These are phyloP conservation scores for Artibeus lituratus DNA, from an alignment of 2,797 vertebrate genomes.

Conservation along the genomic window DNA sequence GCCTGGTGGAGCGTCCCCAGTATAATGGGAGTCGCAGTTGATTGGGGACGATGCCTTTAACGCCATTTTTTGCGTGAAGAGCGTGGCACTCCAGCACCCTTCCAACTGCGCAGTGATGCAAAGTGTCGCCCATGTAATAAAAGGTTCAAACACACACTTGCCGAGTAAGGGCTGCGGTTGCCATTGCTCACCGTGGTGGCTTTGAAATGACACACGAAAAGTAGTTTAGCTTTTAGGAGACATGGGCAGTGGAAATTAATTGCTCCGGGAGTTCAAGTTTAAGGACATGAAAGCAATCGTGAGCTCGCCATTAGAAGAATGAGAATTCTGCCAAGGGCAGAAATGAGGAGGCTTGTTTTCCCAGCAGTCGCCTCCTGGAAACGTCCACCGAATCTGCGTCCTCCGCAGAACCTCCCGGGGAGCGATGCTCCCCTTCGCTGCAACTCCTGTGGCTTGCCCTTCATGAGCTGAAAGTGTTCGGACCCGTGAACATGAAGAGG, in stretches of 20 bases:
- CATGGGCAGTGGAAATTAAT: background rate
- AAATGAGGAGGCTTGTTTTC: background rate
- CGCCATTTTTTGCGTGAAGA: background rate
- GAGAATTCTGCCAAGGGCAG: background rate
- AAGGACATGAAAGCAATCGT: background rate
- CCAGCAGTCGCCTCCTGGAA: background rate
- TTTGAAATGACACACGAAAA: background rate
- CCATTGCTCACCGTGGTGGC: background rate
- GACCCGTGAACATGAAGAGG: background rate
- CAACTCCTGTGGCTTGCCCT: background rate
- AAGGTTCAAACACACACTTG: background rate
- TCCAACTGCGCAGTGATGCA: background rate
- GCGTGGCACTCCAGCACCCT: background rate
- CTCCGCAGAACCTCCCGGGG: background rate
- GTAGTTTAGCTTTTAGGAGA: background rate
- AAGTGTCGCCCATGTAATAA: background rate
- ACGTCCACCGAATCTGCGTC: background rate
- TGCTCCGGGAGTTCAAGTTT: background rate
- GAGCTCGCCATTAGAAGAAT: background rate
- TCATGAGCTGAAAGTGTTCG: background rate
- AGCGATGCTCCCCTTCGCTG: accelerated
- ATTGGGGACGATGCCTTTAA: background rate
- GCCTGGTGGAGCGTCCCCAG: background rate
- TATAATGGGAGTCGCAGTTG: accelerated
- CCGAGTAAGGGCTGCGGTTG: background rate